Evolutionary conservation across 2,113 vertebrate species (phyloP).

Genomic region (Nematolebias whitei): DNA sequence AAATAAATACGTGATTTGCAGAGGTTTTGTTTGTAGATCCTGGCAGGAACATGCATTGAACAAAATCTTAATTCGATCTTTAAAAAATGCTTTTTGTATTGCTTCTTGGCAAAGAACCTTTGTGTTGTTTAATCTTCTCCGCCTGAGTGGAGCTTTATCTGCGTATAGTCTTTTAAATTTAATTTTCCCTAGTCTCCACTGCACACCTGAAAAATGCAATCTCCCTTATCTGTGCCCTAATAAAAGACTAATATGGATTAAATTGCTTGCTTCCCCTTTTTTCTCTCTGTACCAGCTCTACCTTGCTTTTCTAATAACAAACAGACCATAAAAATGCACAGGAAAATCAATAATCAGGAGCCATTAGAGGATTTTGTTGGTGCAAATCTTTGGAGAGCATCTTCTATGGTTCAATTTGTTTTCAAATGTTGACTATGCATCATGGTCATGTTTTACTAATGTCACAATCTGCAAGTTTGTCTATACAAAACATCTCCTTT

Average conservation of each 20-base stretch:
- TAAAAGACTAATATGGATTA: constrained; percentile 55
- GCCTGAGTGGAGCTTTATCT: not conserved
- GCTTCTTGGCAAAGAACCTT: constrained; percentile 5
- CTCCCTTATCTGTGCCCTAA: constrained; percentile 36
- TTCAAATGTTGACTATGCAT: constrained; percentile 13
- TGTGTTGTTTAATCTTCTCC: constrained; percentile 22
- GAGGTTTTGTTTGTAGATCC: not conserved
- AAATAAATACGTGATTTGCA: constrained; percentile 10
- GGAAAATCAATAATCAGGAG: constrained; percentile 47
- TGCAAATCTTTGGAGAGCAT: constrained; percentile 31
- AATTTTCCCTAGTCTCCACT: constrained; percentile 28
- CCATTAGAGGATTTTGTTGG: constrained; percentile 38
- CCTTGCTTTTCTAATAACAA: constrained; percentile 42
- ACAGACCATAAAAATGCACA: constrained; percentile 37
- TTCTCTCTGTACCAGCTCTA: constrained; percentile 17
- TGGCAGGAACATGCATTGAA: not conserved
- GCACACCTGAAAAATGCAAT: constrained; percentile 48
- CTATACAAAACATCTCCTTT: not conserved
- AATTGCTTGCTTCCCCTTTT: constrained; percentile 42
- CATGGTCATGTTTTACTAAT: not conserved
- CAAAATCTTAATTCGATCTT: constrained; percentile 1
- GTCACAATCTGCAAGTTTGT: not conserved
- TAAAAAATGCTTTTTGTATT: not conserved
- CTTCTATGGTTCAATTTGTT: not conserved
- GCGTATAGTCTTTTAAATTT: constrained; percentile 25